Percentiles rank a stretch among this genome's conserved stretches.
phyloP scores from a whole-genome alignment of 2,888 invertebrate species.

The Ophioninae sp. region DNA sequence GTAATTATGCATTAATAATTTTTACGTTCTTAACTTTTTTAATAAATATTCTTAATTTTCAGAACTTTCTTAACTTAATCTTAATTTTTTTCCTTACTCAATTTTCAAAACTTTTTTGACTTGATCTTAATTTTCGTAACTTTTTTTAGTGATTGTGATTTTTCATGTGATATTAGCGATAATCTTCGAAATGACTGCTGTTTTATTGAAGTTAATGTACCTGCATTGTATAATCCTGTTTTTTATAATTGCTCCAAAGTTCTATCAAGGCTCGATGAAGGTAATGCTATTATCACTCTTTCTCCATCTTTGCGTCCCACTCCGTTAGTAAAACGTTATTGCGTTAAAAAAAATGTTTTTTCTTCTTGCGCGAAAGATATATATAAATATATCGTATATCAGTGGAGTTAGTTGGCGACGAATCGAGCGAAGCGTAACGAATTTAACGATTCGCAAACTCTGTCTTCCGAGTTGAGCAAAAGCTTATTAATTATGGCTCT shows the following conservation, averaged over 20 bases:
- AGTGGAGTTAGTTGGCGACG: background rate
- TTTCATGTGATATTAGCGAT: background rate
- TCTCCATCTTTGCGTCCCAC: background rate
- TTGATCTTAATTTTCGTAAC: too few species aligned
- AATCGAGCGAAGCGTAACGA: constrained; percentile 20
- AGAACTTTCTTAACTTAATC: too few species aligned
- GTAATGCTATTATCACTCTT: background rate
- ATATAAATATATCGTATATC: background rate
- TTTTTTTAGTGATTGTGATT: background rate
- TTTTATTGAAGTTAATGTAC: background rate
- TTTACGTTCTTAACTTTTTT: too few species aligned
- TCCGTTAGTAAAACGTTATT: background rate
- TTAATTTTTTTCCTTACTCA: too few species aligned
- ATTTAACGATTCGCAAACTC: constrained; percentile 53
- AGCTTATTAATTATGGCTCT: constrained; percentile 54
- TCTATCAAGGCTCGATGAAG: background rate
- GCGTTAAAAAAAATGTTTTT: background rate
- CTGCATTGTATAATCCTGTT: background rate
- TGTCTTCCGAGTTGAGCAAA: constrained; percentile 14
- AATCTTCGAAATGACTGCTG: background rate
- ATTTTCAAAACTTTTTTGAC: too few species aligned
- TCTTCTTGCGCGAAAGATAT: background rate
- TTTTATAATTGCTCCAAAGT: background rate
- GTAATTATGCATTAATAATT: too few species aligned
- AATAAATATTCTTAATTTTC: too few species aligned